These are phyloP conservation scores for Microctonus aethiopoides DNA, from an alignment of 2,888 invertebrate species.

Conservation along the genomic window DNA sequence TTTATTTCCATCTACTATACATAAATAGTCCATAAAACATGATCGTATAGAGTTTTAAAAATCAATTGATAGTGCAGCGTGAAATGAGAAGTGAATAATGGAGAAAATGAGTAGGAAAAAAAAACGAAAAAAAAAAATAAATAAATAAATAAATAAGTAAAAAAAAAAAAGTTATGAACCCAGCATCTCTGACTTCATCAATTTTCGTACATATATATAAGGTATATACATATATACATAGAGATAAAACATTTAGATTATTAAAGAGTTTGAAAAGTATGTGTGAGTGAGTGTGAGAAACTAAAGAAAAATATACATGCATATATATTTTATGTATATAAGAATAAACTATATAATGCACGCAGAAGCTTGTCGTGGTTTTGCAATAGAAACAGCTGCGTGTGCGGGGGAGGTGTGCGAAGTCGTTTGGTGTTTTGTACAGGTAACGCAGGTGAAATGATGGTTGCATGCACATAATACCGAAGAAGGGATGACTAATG, in stretches of 20 bases:
- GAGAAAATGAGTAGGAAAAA: not conserved
- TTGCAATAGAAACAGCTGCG: slow-evolving; percentile 2
- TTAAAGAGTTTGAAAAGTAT: not conserved
- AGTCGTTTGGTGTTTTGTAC: slow-evolving; percentile 20
- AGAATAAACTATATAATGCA: not conserved
- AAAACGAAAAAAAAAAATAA: not conserved
- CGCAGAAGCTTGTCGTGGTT: not conserved
- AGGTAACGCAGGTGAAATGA: slow-evolving; percentile 27
- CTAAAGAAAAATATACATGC: not conserved
- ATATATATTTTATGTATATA: too few species aligned
- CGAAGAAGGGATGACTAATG: too few species aligned
- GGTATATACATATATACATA: slow-evolving; percentile 1
- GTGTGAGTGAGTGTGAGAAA: not conserved
- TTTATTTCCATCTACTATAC: slow-evolving; percentile 10
- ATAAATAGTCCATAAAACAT: slow-evolving; percentile 22
- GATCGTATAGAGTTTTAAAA: slow-evolving; percentile 23
- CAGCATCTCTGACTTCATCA: too few species aligned
- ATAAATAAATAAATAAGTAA: too few species aligned
- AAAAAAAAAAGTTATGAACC: not conserved
- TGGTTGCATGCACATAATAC: too few species aligned
- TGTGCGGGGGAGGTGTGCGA: slow-evolving; percentile 21
- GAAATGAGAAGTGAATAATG: slow-evolving; percentile 19
- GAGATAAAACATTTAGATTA: not conserved
- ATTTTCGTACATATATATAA: too few species aligned
- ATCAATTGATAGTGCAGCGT: slow-evolving; percentile 27